Evolutionary conservation across 2,797 vertebrate species (phyloP).

Genomic region (Myotis vivesi): DNA sequence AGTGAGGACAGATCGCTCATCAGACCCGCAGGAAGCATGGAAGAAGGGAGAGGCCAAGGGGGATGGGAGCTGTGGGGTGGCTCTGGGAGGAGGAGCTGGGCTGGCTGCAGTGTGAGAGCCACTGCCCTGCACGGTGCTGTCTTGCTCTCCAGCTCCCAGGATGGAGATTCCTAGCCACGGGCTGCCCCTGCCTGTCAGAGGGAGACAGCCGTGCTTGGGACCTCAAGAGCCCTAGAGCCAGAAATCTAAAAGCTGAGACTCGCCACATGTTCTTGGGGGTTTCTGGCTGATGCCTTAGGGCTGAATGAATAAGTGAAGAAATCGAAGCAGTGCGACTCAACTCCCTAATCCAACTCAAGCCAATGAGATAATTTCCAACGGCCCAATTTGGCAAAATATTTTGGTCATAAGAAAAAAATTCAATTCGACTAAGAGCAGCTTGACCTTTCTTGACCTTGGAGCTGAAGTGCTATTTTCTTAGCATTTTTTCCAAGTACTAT

Average conservation of each 20-base stretch:
- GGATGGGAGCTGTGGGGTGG: background rate
- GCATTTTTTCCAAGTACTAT: constrained; percentile 56
- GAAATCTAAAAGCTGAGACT: background rate
- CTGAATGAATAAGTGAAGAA: background rate
- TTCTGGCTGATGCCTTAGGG: background rate
- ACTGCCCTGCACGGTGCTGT: background rate
- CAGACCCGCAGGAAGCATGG: background rate
- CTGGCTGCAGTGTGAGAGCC: no score
- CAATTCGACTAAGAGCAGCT: constrained; percentile 50
- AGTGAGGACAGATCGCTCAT: constrained; percentile 23
- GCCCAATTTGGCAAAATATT: constrained; percentile 43
- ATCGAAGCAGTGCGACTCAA: background rate
- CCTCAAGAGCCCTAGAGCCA: constrained; percentile 2
- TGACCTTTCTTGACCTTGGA: constrained; percentile 47
- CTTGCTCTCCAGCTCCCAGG: background rate
- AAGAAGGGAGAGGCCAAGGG: background rate
- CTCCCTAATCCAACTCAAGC: background rate
- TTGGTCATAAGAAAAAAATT: constrained; percentile 55
- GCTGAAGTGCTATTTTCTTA: constrained; percentile 23
- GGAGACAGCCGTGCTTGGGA: background rate
- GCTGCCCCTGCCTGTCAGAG: background rate
- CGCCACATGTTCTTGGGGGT: background rate
- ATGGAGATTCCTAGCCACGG: background rate
- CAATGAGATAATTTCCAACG: constrained; percentile 53
- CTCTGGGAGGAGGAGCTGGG: background rate